Conservation (phyloP, 92 coral and sea anemone genomes). For the Nematostella vectensis region DNA sequence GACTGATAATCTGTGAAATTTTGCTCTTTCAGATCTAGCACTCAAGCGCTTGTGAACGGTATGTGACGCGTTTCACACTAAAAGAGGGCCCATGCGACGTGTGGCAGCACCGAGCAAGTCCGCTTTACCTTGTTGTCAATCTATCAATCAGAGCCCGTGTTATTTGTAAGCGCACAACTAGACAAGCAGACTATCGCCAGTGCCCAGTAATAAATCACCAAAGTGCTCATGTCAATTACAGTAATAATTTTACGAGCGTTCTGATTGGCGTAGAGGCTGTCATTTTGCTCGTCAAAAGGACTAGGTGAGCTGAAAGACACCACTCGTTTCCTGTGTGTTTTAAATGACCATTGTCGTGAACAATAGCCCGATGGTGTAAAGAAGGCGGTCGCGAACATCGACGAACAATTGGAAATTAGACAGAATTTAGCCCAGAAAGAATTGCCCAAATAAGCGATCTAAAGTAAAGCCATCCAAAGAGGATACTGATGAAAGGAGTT, state of each 20-base stretch:
- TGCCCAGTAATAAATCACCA: slow-evolving; percentile 82
- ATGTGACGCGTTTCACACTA: slow-evolving; percentile 1
- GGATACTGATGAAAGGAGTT: slow-evolving; percentile 52
- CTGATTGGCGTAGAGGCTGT: slow-evolving; percentile 70
- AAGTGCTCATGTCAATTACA: slow-evolving; percentile 72
- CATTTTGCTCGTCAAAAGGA: slow-evolving; percentile 52
- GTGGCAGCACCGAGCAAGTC: not conserved
- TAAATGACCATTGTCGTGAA: slow-evolving; percentile 64
- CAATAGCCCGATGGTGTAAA: slow-evolving; percentile 72
- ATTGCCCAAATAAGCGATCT: slow-evolving; percentile 62
- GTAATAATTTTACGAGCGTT: slow-evolving; percentile 55
- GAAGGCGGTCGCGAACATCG: slow-evolving; percentile 68
- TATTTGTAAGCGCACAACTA: slow-evolving; percentile 72
- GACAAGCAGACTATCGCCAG: slow-evolving; percentile 68
- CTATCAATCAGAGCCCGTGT: slow-evolving; percentile 68
- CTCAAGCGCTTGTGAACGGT: not conserved
- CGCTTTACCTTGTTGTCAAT: slow-evolving; percentile 64
- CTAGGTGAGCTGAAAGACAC: slow-evolving; percentile 34
- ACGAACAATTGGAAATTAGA: slow-evolving; percentile 70
- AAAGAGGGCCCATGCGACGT: not conserved
- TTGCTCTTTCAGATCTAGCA: slow-evolving; percentile 21
- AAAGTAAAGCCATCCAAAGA: slow-evolving; percentile 44
- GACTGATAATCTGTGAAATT: slow-evolving; percentile 36
- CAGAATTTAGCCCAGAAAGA: slow-evolving; percentile 68
- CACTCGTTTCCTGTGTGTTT: slow-evolving; percentile 71